Conservation (phyloP, 2,888 invertebrate species). For the Lissonota sp. region DNA sequence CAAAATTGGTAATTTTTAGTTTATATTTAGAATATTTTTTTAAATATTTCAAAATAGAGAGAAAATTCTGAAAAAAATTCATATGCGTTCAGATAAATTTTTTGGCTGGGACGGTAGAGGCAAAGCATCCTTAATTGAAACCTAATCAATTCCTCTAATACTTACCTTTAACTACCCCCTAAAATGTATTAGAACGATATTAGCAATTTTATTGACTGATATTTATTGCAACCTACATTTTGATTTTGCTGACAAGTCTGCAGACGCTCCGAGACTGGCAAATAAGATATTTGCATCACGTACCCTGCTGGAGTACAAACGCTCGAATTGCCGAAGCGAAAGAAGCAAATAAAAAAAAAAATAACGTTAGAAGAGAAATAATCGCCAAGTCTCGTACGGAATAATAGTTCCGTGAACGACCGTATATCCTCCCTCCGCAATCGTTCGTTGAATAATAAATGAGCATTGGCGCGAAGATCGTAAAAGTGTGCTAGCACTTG, state of each 20-base stretch:
- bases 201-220: too few species aligned
- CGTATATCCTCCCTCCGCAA: constrained; percentile 72
- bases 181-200: too few species aligned
- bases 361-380: constrained; percentile 58
- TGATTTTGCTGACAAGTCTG: constrained; percentile 38
- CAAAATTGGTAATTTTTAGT: too few species aligned
- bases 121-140: too few species aligned
- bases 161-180: too few species aligned
- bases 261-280: constrained; percentile 20
- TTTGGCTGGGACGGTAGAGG: too few species aligned
- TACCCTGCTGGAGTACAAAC: constrained; percentile 53
- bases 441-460: constrained; percentile 75
- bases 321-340: constrained; percentile 32
- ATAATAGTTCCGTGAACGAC: constrained; percentile 74
- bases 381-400: constrained; percentile 65
- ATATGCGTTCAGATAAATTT: too few species aligned
- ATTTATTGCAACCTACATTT: constrained; percentile 23
- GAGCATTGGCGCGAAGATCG: constrained; percentile 59
- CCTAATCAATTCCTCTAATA: too few species aligned
- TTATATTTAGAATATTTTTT: too few species aligned
- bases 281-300: constrained; percentile 67
- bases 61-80: too few species aligned
- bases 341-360: constrained; percentile 45
- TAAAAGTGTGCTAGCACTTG: constrained; percentile 29
- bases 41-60: too few species aligned